Conservation (phyloP, 1,140 invertebrate genomes). For the Armadillidium nasatum region DNA sequence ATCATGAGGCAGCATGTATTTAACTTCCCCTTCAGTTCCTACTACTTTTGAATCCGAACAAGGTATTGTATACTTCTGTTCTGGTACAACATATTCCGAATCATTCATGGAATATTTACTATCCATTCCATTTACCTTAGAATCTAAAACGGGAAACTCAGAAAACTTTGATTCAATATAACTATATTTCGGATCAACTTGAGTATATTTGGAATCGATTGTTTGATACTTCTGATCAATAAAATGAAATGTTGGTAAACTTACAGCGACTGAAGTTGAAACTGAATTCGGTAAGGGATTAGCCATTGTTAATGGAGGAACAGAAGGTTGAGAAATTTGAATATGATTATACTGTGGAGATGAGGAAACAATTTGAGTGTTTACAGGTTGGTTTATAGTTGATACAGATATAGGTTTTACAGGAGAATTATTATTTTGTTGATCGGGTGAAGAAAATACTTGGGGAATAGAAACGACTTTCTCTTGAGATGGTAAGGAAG, state of each 20-base stretch:
- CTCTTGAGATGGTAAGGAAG: neutral
- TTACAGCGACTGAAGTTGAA: neutral
- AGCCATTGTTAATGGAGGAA: neutral
- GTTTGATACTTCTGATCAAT: neutral
- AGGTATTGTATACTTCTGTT: neutral
- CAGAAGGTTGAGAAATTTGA: neutral
- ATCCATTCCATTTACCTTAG: neutral
- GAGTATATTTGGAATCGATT: slow-evolving; percentile 11
- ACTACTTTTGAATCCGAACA: neutral
- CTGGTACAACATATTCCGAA: neutral
- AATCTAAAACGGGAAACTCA: neutral
- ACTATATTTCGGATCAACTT: neutral
- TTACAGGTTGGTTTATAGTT: neutral
- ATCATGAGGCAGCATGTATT: neutral
- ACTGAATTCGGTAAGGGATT: neutral
- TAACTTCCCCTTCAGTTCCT: neutral
- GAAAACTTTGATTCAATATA: neutral
- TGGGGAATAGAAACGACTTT: neutral
- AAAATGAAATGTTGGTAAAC: neutral
- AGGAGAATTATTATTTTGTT: neutral
- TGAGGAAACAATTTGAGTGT: neutral
- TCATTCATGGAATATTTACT: neutral
- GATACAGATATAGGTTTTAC: neutral
- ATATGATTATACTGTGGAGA: slow-evolving; percentile 1
- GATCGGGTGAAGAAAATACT: neutral